A percentile compares a stretch with the other conserved stretches of the same genome.
phyloP scores from a whole-genome alignment of 2,797 vertebrate species.

The Molossus molossus region DNA sequence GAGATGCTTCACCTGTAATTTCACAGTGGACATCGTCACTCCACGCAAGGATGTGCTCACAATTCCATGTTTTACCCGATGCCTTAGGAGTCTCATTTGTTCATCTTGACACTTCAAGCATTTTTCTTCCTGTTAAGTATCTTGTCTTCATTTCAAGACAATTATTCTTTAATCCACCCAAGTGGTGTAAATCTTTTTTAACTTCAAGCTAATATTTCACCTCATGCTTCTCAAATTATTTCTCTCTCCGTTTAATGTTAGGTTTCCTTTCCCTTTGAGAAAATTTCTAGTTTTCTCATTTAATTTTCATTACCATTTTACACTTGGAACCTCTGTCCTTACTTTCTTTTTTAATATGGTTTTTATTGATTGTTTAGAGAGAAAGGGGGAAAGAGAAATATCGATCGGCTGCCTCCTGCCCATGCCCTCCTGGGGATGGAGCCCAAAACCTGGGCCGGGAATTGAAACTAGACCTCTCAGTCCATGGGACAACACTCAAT shows the following conservation, averaged over 20 bases:
- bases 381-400: neutral
- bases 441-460: neutral
- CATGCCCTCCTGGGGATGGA: neutral
- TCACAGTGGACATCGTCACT: neutral
- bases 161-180: slow-evolving; percentile 76
- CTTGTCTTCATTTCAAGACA: neutral
- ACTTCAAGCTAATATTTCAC: slow-evolving; percentile 50
- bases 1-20: neutral
- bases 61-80: accelerated
- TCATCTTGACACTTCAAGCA: neutral
- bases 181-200: slow-evolving; percentile 74
- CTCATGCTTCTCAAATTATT: slow-evolving; percentile 65
- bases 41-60: accelerated
- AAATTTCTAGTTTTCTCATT: neutral
- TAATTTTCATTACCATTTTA: slow-evolving; percentile 21
- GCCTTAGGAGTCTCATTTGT: neutral
- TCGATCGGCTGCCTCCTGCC: neutral
- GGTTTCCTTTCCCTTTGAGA: neutral
- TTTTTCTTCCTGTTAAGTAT: slow-evolving; percentile 18
- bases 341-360: neutral
- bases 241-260: slow-evolving; percentile 56
- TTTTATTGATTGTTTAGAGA: neutral
- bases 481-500: neutral
- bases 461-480: neutral
- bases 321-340: neutral